phyloP scores from a whole-genome alignment of 2,888 invertebrate genomes.

The Tillus elongatus region DNA sequence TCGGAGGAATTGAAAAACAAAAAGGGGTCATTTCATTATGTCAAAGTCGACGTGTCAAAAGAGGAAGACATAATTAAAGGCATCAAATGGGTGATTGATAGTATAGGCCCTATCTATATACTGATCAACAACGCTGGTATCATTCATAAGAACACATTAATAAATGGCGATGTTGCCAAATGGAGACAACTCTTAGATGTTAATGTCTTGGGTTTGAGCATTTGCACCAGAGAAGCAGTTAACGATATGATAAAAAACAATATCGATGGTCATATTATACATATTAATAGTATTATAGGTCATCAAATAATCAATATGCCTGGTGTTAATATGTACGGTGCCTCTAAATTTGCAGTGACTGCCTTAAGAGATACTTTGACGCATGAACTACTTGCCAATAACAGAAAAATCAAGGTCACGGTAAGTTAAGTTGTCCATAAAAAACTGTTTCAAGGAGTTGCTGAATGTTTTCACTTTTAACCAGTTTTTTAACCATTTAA shows the following conservation, averaged over 20 bases:
- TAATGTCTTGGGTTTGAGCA: slow-evolving; percentile 15
- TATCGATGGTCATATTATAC: slow-evolving; percentile 19
- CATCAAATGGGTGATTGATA: slow-evolving; percentile 25
- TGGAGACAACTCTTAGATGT: slow-evolving; percentile 22
- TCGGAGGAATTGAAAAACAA: slow-evolving; percentile 18
- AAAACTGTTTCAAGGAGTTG: no score
- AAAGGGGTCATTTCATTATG: slow-evolving; percentile 23
- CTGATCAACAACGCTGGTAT: slow-evolving; percentile 28
- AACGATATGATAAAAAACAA: slow-evolving; percentile 16
- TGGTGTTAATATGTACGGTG: slow-evolving; percentile 19
- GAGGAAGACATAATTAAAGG: slow-evolving; percentile 25
- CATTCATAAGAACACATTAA: slow-evolving; percentile 11
- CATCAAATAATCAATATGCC: slow-evolving; percentile 15
- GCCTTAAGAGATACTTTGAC: slow-evolving; percentile 22
- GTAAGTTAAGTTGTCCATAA: no score
- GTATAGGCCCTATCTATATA: slow-evolving; percentile 26
- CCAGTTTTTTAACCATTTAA: no score
- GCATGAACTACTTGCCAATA: slow-evolving; percentile 16
- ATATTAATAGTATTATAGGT: slow-evolving; percentile 17
- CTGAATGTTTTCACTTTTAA: no score
- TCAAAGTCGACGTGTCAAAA: slow-evolving; percentile 24
- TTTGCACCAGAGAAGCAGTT: slow-evolving; percentile 18
- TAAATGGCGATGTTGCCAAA: slow-evolving; percentile 20
- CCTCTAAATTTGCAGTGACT: slow-evolving; percentile 22
- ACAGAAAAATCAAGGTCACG: slow-evolving; percentile 23